Evolutionary conservation across 2,797 vertebrate species (phyloP).

Genomic region (Dendrocincla tyrannina): DNA sequence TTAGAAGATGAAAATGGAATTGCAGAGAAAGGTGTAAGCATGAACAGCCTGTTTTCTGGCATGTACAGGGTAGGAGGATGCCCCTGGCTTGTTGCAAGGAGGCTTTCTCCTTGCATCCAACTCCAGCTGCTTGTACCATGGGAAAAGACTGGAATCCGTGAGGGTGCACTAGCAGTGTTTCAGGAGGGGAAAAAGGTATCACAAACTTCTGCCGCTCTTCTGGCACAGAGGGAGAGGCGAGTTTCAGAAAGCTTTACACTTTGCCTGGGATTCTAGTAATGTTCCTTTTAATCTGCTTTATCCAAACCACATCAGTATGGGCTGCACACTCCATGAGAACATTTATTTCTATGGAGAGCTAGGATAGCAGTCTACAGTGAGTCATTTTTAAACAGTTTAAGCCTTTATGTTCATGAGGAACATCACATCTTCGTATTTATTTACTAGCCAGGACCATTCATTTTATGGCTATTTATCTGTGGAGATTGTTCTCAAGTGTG

Average conservation of each 20-base stretch:
- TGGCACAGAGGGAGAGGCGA: not conserved
- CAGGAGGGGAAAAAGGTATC: not conserved
- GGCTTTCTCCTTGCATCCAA: not conserved
- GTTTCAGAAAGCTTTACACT: not conserved
- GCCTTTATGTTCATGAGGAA: not conserved
- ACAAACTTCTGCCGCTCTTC: not conserved
- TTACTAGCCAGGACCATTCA: not conserved
- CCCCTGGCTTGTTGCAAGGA: not conserved
- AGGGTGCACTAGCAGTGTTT: not conserved
- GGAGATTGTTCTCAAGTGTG: not conserved
- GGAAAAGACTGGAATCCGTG: not conserved
- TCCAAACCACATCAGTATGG: not conserved
- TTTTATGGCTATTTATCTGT: slow-evolving; percentile 2
- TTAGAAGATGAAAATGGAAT: not conserved
- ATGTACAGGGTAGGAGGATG: not conserved
- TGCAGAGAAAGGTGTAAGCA: not conserved
- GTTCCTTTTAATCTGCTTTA: not conserved
- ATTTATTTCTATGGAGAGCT: not conserved
- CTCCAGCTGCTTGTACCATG: not conserved
- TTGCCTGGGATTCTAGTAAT: not conserved
- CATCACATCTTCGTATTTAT: not conserved
- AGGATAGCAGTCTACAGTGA: not conserved
- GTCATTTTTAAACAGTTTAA: not conserved
- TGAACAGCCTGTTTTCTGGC: not conserved
- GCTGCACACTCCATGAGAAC: not conserved